Evolutionary conservation across 2,113 vertebrate species (phyloP), one percentile per base, ranked within the genome.

Genomic region (Balaeniceps rex): DNA sequence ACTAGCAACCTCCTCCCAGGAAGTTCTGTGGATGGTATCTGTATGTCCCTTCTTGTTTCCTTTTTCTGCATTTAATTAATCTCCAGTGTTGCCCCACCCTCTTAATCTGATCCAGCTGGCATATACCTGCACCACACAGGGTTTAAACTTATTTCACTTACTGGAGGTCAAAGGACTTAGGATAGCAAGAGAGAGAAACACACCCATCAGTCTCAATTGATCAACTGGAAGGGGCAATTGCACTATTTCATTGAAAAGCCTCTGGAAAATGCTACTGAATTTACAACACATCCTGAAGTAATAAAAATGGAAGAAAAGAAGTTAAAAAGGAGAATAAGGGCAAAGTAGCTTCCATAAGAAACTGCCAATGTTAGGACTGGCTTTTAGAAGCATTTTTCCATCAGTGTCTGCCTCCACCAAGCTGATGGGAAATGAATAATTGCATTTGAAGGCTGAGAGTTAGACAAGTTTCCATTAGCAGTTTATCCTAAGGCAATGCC

Each of bases 31-130:
- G 74, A 90, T 93, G 75, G 23, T 88, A 76, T 84, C 81, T 93
- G 34, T 96, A 52, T 94, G 89, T 85, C 87, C 87, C 75, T 94
- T 96, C 91, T 96, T 89, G 81, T 76, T 95, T 88, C 90, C 54
- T 85, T 85, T 95, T 88, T 83, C 70, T 74, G 54, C 31, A 19
- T 36, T 31, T 88, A 85, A 95, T 87, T 87, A 94, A 90, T 91
- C 90, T 78, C 28, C 75, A 58, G 44, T 69, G 74, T 93, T 83
- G 91, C 91, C 52, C 63, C 94, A 85, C 93, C 94, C 93, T 90
- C 78, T 80, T 96, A 91, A 91, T 91, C 49, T 88, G 75, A 96
- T 64, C 61, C 88, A 94, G 40, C 76, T 95, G 93, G 68, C 71
- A 58, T 14, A 69, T 28, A 75, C 29, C 70, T 58, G 75, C 49